phyloP scores from a whole-genome alignment of 2,888 invertebrate genomes.

The Acleris sparsana region DNA sequence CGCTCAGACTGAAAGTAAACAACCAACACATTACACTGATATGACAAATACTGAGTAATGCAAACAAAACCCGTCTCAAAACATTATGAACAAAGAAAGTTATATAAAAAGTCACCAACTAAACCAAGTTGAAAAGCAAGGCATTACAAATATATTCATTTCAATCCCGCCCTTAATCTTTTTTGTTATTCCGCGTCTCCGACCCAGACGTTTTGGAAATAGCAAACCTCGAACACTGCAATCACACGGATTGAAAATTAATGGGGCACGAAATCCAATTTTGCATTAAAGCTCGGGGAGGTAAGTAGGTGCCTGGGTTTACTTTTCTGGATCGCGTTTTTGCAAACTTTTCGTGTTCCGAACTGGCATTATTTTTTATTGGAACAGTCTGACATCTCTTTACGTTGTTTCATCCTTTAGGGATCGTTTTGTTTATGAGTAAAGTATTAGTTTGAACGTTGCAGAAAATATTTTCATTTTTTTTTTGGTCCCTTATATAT shows the following conservation, averaged over 20 bases:
- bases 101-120: slow-evolving; percentile 17
- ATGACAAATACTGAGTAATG: background rate
- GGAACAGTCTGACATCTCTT: slow-evolving; percentile 34
- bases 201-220: slow-evolving; percentile 68
- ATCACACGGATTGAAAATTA: slow-evolving; percentile 83
- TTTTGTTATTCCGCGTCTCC: slow-evolving; percentile 72
- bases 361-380: slow-evolving; percentile 36
- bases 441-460: slow-evolving; percentile 4
- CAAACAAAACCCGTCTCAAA: background rate
- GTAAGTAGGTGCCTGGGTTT: slow-evolving; percentile 38
- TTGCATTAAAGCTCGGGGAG: slow-evolving; percentile 57
- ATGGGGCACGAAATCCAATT: slow-evolving; percentile 82
- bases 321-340: slow-evolving; percentile 35
- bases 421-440: slow-evolving; percentile 5
- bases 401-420: slow-evolving; percentile 27
- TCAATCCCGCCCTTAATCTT: slow-evolving; percentile 68
- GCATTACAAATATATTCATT: slow-evolving; percentile 68
- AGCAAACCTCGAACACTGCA: slow-evolving; percentile 82
- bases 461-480: background rate
- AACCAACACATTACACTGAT: no score
- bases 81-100: slow-evolving; percentile 5
- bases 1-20: no score
- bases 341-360: slow-evolving; percentile 35
- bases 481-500: no score
- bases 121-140: slow-evolving; percentile 38